These are phyloP conservation scores for Gadopsis marmoratus DNA, from an alignment of 2,797 vertebrate species.

Conservation along the genomic window DNA sequence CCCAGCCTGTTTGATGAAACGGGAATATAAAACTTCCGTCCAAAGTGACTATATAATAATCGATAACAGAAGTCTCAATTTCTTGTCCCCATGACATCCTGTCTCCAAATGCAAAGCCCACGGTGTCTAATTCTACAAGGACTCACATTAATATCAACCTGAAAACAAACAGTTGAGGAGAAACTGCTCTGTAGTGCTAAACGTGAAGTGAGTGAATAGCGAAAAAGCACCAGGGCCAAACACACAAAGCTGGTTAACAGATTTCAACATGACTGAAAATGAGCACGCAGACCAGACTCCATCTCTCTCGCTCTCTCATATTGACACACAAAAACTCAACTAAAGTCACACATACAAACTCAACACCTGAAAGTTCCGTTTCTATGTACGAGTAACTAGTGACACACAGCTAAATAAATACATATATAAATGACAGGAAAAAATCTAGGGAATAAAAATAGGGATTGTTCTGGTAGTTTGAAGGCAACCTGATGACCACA, in stretches of 20 bases:
- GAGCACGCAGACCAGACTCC: constrained; percentile 17
- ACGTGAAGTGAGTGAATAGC: constrained; percentile 22
- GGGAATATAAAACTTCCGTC: neutral
- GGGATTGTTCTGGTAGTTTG: neutral
- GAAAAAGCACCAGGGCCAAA: constrained; percentile 27
- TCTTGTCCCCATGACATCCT: constrained; percentile 41
- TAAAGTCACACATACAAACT: constrained; percentile 31
- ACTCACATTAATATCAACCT: constrained; percentile 9
- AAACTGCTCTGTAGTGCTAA: constrained; percentile 41
- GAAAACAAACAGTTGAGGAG: constrained; percentile 32
- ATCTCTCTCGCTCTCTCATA: neutral
- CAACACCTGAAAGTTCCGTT: neutral
- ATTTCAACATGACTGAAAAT: constrained; percentile 21
- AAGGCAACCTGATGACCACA: neutral
- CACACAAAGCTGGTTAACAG: constrained; percentile 3
- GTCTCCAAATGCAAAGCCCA: constrained; percentile 40
- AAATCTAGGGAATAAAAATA: neutral
- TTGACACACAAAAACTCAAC: constrained; percentile 27
- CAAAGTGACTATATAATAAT: neutral
- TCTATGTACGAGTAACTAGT: neutral
- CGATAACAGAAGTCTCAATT: neutral
- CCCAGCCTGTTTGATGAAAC: neutral
- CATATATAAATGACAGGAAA: neutral
- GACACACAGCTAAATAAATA: constrained; percentile 28
- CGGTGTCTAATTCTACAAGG: neutral